A percentile compares a stretch with the other conserved stretches of the same genome.
phyloP scores from a whole-genome alignment of 2,888 invertebrate species.

The Athalia cordata region DNA sequence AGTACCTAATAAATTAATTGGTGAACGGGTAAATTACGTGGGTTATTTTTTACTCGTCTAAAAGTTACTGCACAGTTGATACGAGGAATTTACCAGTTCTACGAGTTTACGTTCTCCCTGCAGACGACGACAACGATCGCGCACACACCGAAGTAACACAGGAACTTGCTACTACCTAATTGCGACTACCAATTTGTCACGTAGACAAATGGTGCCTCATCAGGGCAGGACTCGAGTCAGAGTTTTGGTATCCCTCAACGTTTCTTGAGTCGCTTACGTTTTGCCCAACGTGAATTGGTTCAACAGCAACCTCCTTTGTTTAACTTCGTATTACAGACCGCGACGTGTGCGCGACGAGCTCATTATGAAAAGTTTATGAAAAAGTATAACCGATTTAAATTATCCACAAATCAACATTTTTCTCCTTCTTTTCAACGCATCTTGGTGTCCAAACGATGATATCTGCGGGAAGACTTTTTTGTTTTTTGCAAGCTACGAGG shows the following conservation, averaged over 20 bases:
- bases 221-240: slow-evolving; percentile 49
- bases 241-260: slow-evolving; percentile 17
- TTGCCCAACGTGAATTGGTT: neutral
- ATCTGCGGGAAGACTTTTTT: too few relatives aligned
- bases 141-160: too few relatives aligned
- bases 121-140: slow-evolving; percentile 26
- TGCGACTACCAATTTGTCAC: slow-evolving; percentile 70
- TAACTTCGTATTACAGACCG: too few relatives aligned
- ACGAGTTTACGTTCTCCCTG: slow-evolving; percentile 14
- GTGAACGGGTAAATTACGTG: slow-evolving; percentile 20
- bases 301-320: too few relatives aligned
- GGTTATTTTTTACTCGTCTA: slow-evolving; percentile 15
- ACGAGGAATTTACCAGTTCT: slow-evolving; percentile 16
- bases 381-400: too few relatives aligned
- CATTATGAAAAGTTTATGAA: too few relatives aligned
- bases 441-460: too few relatives aligned
- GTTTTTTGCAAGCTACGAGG: neutral
- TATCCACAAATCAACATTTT: too few relatives aligned
- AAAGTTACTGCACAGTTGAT: slow-evolving; percentile 12
- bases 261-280: slow-evolving; percentile 25
- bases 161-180: slow-evolving; percentile 63
- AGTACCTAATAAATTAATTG: slow-evolving; percentile 34
- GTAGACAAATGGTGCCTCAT: slow-evolving; percentile 68
- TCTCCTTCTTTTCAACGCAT: too few relatives aligned
- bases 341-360: neutral